Conservation (phyloP, 1,140 invertebrate species). For the Bicyclus anynana region DNA sequence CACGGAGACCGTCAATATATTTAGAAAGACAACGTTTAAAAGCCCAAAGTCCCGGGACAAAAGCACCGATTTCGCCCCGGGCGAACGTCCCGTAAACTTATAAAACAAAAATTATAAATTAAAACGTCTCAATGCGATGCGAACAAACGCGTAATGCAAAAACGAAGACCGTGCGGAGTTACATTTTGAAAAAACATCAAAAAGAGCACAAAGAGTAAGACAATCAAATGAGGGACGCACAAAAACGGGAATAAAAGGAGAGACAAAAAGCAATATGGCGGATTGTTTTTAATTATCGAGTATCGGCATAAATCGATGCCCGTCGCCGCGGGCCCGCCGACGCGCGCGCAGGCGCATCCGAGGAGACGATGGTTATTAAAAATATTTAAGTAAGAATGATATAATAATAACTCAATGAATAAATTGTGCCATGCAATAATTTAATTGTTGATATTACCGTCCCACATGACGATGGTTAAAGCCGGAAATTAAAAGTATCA, state of each 20-base stretch:
- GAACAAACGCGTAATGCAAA: slow-evolving; percentile 59
- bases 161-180: slow-evolving; percentile 47
- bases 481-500: no score
- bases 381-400: no score
- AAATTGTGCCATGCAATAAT: no score
- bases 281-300: slow-evolving; percentile 77
- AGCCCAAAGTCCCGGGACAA: not conserved
- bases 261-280: slow-evolving; percentile 73
- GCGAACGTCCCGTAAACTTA: slow-evolving; percentile 27
- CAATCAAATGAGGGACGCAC: slow-evolving; percentile 74
- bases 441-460: no score
- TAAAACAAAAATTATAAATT: slow-evolving; percentile 67
- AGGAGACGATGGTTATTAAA: slow-evolving; percentile 30
- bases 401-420: no score
- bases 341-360: slow-evolving; percentile 34
- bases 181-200: slow-evolving; percentile 46
- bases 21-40: no score
- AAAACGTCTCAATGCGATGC: slow-evolving; percentile 63
- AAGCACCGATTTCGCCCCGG: not conserved
- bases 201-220: slow-evolving; percentile 56
- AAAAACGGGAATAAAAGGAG: slow-evolving; percentile 69
- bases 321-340: slow-evolving; percentile 64
- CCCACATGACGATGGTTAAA: no score
- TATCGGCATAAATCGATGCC: slow-evolving; percentile 74
- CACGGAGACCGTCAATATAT: no score